phyloP scores from a whole-genome alignment of 2,888 invertebrate species.

The Clitarchus hookeri region DNA sequence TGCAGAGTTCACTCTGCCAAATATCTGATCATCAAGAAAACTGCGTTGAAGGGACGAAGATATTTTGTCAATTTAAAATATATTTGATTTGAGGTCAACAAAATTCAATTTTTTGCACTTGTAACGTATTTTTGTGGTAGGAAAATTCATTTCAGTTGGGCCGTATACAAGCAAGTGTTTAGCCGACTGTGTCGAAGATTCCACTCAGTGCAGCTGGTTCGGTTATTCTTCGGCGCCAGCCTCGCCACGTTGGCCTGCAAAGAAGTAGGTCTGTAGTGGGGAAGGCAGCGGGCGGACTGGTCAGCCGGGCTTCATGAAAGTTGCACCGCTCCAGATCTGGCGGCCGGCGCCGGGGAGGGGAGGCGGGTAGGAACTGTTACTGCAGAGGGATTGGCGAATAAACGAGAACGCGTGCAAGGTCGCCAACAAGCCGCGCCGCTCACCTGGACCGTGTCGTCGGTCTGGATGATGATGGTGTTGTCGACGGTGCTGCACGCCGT shows the following conservation, averaged over 20 bases:
- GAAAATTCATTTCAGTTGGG: too few species aligned
- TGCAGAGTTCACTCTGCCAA: too few species aligned
- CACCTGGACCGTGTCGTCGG: constrained; percentile 66
- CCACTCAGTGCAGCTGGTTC: not conserved
- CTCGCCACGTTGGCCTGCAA: not conserved
- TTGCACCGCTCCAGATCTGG: not conserved
- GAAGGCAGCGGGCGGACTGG: not conserved
- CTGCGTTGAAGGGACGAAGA: too few species aligned
- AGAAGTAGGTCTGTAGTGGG: not conserved
- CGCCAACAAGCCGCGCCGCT: constrained; percentile 18
- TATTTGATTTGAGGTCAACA: too few species aligned
- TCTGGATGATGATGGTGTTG: constrained; percentile 70
- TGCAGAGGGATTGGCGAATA: not conserved
- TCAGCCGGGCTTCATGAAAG: not conserved
- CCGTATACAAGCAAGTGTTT: too few species aligned
- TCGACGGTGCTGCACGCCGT: constrained; percentile 66
- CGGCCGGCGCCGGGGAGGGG: too few species aligned
- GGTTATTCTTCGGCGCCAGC: not conserved
- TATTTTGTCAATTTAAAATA: too few species aligned
- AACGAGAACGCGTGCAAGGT: not conserved
- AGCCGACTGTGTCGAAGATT: too few species aligned
- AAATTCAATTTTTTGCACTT: too few species aligned
- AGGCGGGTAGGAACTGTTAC: not conserved
- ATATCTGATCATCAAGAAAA: too few species aligned
- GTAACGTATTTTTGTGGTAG: too few species aligned